phyloP scores from a whole-genome alignment of 2,888 invertebrate species.

The Eilema depressum region DNA sequence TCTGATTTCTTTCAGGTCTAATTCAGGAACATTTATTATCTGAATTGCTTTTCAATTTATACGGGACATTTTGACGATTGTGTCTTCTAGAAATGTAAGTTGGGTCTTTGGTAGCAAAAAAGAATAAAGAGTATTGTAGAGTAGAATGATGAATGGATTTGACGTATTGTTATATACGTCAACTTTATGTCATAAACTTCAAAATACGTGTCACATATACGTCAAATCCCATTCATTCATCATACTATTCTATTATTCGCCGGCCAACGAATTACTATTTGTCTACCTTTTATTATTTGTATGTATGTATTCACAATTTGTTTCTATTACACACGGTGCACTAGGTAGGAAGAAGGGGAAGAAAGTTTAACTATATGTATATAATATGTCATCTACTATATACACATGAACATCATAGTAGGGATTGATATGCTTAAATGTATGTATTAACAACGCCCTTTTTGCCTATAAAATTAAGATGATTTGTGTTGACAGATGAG shows the following conservation, averaged over 20 bases:
- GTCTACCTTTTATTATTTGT: too few relatives aligned
- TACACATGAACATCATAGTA: not conserved
- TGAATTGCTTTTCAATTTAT: slow-evolving; percentile 1
- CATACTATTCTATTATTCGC: too few relatives aligned
- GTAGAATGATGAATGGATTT: too few relatives aligned
- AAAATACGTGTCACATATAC: too few relatives aligned
- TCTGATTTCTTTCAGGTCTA: slow-evolving; percentile 2
- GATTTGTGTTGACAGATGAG: not conserved
- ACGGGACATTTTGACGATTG: not conserved
- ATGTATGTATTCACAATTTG: not conserved
- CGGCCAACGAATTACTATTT: too few relatives aligned
- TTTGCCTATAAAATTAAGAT: not conserved
- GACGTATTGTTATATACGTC: too few relatives aligned
- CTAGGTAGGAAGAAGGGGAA: not conserved
- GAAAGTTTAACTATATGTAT: not conserved
- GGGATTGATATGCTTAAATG: not conserved
- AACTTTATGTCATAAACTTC: too few relatives aligned
- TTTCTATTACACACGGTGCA: not conserved
- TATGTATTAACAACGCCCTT: not conserved
- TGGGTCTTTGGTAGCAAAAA: not conserved
- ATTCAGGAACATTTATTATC: not conserved
- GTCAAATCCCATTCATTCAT: too few relatives aligned
- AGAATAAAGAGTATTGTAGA: not conserved
- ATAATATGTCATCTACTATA: not conserved
- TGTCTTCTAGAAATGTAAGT: not conserved